Conservation (phyloP, 2,113 vertebrate species). For the Loxodonta africana region DNA sequence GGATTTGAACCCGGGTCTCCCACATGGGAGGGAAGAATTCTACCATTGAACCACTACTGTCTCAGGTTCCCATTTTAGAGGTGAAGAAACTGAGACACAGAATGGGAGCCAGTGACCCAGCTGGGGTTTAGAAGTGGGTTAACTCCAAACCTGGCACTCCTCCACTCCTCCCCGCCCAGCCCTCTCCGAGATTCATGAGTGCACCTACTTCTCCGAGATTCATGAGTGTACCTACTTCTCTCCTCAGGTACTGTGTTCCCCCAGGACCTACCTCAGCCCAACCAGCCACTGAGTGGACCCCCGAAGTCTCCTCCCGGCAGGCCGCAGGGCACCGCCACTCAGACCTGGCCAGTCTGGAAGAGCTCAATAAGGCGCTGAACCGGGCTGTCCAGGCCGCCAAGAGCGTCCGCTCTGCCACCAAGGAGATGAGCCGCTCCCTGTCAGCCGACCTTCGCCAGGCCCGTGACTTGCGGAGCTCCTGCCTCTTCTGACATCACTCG, state of each 20-base stretch:
- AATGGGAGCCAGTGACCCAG: too few species aligned
- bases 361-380: conserved; percentile 87
- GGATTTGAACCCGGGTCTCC: background rate
- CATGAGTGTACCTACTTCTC: fast-evolving
- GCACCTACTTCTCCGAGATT: fast-evolving
- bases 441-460: conserved; percentile 86
- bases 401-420: conserved; percentile 86
- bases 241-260: conserved; percentile 88
- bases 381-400: conserved; percentile 88
- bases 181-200: fast-evolving
- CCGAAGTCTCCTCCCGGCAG: fast-evolving
- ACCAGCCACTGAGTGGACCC: conserved; percentile 36
- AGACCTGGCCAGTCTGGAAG: conserved; percentile 73
- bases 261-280: conserved; percentile 82
- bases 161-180: fast-evolving
- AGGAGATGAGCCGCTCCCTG: conserved; percentile 89
- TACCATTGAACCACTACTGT: background rate
- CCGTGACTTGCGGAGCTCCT: conserved; percentile 85
- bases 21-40: background rate
- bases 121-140: background rate
- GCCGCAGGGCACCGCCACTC: background rate
- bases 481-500: conserved; percentile 86
- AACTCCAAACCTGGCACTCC: fast-evolving
- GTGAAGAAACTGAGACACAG: background rate
- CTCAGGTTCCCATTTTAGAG: background rate